Evolutionary conservation across 2,797 vertebrate species (phyloP).

Genomic region (Sparidentex hasta): DNA sequence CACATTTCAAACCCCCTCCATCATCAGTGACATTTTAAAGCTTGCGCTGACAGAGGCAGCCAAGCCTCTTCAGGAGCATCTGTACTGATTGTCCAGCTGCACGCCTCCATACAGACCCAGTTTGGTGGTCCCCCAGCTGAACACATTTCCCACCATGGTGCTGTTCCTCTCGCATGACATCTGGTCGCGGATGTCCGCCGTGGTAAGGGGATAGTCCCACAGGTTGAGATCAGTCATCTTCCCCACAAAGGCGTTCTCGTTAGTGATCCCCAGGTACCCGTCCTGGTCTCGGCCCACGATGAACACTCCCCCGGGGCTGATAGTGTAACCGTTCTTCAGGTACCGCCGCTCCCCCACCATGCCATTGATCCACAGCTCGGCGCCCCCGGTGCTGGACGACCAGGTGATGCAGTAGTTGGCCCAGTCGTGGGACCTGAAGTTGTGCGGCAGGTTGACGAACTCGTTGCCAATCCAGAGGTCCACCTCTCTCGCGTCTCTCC

Average conservation of each 20-base stretch:
- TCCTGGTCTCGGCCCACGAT: slow-evolving; percentile 88
- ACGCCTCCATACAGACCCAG: slow-evolving; percentile 87
- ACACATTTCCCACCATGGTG: slow-evolving; percentile 79
- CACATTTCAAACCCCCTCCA: slow-evolving; percentile 14
- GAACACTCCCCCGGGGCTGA: slow-evolving; percentile 77
- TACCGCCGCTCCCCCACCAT: slow-evolving; percentile 78
- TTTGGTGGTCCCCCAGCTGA: slow-evolving; percentile 88
- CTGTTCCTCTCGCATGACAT: slow-evolving; percentile 80
- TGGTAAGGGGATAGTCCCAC: slow-evolving; percentile 86
- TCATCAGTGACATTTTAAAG: slow-evolving; percentile 35
- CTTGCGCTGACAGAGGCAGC: slow-evolving; percentile 15
- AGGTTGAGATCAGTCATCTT: slow-evolving; percentile 86
- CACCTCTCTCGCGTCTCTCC: slow-evolving; percentile 65
- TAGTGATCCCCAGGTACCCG: slow-evolving; percentile 85
- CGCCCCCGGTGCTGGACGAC: slow-evolving; percentile 81
- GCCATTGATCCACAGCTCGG: slow-evolving; percentile 86
- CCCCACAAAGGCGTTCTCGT: slow-evolving; percentile 82
- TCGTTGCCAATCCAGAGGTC: slow-evolving; percentile 87
- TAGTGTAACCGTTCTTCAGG: slow-evolving; percentile 75
- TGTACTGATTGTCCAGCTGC: slow-evolving; percentile 84
- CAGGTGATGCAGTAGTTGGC: slow-evolving; percentile 88
- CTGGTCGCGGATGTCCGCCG: slow-evolving; percentile 78
- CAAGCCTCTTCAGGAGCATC: slow-evolving; percentile 76
- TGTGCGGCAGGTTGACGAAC: slow-evolving; percentile 85
- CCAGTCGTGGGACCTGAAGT: slow-evolving; percentile 78